Base-by-base conservation (phyloP, 64 coral and sea anemone genomes). In the Pachyseris speciosa region DNA sequence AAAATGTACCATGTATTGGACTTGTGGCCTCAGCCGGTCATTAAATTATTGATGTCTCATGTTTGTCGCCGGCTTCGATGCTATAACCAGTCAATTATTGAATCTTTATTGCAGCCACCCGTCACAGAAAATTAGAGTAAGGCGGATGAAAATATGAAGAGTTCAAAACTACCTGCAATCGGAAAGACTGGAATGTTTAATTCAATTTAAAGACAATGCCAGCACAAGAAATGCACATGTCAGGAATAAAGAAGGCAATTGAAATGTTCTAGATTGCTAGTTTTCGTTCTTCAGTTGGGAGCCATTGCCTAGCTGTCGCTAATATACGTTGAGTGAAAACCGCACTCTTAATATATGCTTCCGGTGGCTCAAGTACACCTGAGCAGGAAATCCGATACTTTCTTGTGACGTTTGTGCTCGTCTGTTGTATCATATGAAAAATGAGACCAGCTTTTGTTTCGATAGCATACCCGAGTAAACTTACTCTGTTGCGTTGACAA, bases 331-430 rank as follows among this genome's bases (percentile, higher is more conserved):
- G 32, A 78, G 47, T 78, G 13, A 47, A 78, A 81, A 81, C 77
- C 77, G 77, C 77, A 61, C n/a, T 61, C 32, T 61, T 61, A 81
- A 77, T 77, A 61, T 39, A 61, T 63, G 77, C 53, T 81, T 81
- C 77, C 77, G 77, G 77, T 41, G 19, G 3, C 30, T 81, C 22
- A 34, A 81, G 77, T 81, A 36, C 33, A 37, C 20, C 19, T 24
- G 50, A 37, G 55, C 77, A 81, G 77, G 77, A 81, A 81, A 81
- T 81, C 51, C 53, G 77, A 81, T 81, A 81, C 77, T 61, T 81
- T 63, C 51, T 34, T n/a, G 40, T 81, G 77, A 81, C 77, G 77
- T 53, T 20, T 37, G 53, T 22, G 34, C 33, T 32, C 33, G 51
- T 25, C 53, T 81, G 34, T 81, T 63, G 30, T 63, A 57, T 76